Percentiles rank a stretch among this genome's conserved stretches.
These are phyloP conservation scores for Ailuropoda melanoleuca DNA, from an alignment of 2,113 vertebrate species.

Conservation along the genomic window DNA sequence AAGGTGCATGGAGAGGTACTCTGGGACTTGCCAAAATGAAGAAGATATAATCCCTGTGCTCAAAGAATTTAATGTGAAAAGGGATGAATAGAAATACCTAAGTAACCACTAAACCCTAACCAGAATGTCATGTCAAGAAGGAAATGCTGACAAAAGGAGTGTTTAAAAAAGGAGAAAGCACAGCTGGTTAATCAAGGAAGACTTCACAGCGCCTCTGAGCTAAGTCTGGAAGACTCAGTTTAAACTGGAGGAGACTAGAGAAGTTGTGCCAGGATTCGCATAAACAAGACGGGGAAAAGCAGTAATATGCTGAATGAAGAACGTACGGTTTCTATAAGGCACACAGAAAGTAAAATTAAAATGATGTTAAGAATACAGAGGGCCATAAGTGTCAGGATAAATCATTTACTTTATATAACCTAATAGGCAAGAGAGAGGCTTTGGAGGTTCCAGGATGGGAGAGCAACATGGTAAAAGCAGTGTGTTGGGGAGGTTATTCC, in stretches of 20 bases:
- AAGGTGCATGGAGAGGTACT: not conserved
- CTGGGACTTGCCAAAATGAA: conserved; percentile 3
- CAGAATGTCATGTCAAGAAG: not conserved
- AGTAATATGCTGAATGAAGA: not conserved
- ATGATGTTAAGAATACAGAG: not conserved
- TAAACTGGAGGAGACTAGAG: not conserved
- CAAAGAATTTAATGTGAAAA: not conserved
- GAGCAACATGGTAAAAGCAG: not conserved
- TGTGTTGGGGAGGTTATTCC: not conserved
- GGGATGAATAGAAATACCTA: not conserved
- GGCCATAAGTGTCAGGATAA: not conserved
- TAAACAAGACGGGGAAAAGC: not conserved
- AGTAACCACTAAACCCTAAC: conserved; percentile 10
- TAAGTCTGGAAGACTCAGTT: conserved; percentile 37
- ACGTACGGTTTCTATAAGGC: not conserved
- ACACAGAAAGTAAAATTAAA: conserved; percentile 28
- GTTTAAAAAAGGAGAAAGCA: not conserved
- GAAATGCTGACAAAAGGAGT: conserved; percentile 16
- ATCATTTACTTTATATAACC: conserved; percentile 21
- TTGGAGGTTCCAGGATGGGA: not conserved
- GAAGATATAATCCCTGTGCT: not conserved
- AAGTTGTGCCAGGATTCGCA: not conserved
- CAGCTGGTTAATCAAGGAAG: not conserved
- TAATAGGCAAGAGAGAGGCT: not conserved
- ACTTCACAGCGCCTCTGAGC: not conserved